Conservation (phyloP, 2,888 invertebrate genomes). For the Seladonia tumulorum region DNA sequence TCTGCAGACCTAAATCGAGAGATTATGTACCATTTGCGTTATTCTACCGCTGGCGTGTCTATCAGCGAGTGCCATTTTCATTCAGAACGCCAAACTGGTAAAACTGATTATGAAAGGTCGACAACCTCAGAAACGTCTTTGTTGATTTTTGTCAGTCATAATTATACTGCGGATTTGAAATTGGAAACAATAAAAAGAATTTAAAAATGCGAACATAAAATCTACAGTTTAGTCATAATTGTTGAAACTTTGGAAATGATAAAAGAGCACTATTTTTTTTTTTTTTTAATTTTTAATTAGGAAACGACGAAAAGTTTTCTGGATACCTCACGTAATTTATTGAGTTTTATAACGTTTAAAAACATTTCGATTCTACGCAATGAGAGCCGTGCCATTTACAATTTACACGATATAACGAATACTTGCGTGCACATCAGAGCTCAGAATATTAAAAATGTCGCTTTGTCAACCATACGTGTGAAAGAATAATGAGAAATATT, state of each 20-base stretch:
- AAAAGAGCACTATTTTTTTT: no score
- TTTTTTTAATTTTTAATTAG: no score
- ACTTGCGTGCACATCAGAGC: neutral
- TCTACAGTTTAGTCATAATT: no score
- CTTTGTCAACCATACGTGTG: neutral
- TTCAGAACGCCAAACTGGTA: neutral
- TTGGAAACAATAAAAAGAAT: no score
- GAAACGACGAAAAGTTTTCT: no score
- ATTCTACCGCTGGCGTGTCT: neutral
- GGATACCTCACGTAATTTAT: no score
- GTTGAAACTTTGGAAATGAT: neutral
- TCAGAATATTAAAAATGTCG: neutral
- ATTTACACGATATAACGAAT: neutral
- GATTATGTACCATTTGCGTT: conserved; percentile 35
- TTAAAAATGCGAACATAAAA: no score
- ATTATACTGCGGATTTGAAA: neutral
- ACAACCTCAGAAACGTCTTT: neutral
- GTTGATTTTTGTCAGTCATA: neutral
- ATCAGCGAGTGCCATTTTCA: neutral
- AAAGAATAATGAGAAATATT: neutral
- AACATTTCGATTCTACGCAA: neutral
- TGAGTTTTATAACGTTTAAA: neutral
- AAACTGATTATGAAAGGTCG: neutral
- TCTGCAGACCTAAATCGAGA: conserved; percentile 36
- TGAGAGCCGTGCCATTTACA: neutral